Base-by-base conservation (phyloP, 2,797 vertebrate species). In the Brachymystax lenok region DNA sequence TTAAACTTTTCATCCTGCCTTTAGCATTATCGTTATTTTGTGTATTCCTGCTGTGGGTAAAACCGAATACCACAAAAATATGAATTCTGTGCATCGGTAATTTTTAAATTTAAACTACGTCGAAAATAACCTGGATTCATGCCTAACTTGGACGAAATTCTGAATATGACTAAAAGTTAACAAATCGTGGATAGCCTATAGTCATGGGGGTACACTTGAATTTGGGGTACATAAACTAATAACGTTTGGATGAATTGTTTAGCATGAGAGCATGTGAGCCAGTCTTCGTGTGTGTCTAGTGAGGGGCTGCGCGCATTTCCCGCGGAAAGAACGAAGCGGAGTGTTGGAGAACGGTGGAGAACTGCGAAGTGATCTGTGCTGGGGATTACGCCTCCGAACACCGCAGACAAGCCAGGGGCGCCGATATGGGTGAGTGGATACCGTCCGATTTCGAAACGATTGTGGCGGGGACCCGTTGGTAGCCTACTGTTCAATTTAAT, bases 401-500 rank as follows among this genome's bases (percentile, higher is more conserved):
- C 80, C 61, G 78, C 59, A 80, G 75, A 68, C 83, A 77, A 74
- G 56, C 82, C 90, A 71, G 91, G 91, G 91, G 89, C 91, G 85
- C 80, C 86, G 92, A 76, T 89, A 93, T 93, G 92, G 92, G 91
- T 93, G 82, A 90, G 90, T 86, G 10, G 77, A 61, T 19, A 74
- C 28, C 14, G 72, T 50, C 30, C 74, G 46, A 7, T 78, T 74
- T 64, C 59, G 1, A 74, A 74, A 73, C 64, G 14, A 77, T 73
- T 73, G 69, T 59, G 33, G 24, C 66, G n/a, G 21, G 30, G 4
- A 56, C 27, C 16, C 30, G 1, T 30, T 66, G 8, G 77, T 75
- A 73, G 17, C n/a, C 2, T 50, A 70, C 30, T 70, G 35, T 6
- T 64, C 56, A 54, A 69, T 72, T 59, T 61, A 24, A 71, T 46